A percentile compares a stretch with the other conserved stretches of the same genome.
Conservation (phyloP, 2,888 invertebrate species). For the Dicranocentrus wangi region DNA sequence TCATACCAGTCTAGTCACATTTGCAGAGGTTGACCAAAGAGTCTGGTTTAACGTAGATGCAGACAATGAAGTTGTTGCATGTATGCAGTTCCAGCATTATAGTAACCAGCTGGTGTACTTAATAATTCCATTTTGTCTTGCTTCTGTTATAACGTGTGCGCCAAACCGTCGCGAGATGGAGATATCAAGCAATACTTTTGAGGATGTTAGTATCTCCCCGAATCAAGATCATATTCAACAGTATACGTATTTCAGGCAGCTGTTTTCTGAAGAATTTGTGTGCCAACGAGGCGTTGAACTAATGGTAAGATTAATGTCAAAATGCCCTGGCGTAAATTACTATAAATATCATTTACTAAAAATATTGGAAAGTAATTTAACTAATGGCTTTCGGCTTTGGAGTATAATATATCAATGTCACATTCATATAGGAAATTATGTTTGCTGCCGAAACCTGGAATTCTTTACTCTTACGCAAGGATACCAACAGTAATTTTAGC, state of each 20-base stretch:
- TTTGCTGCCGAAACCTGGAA: slow-evolving; percentile 55
- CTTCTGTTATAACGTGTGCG: slow-evolving; percentile 48
- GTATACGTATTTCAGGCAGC: slow-evolving; percentile 64
- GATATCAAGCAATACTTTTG: slow-evolving; percentile 5
- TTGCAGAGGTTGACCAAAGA: slow-evolving; percentile 40
- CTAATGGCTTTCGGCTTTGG: neutral
- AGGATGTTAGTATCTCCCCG: slow-evolving; percentile 38
- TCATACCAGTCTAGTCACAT: slow-evolving; percentile 66
- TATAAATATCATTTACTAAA: neutral
- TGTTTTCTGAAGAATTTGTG: slow-evolving; percentile 69
- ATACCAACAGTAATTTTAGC: slow-evolving; percentile 35
- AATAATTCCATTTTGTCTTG: slow-evolving; percentile 68
- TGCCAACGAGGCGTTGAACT: slow-evolving; percentile 63
- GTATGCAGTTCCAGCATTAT: slow-evolving; percentile 72
- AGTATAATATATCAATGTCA: neutral
- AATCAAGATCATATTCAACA: slow-evolving; percentile 43
- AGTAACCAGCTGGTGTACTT: slow-evolving; percentile 70
- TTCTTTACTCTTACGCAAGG: slow-evolving; percentile 25
- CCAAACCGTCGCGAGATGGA: neutral
- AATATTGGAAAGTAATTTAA: neutral
- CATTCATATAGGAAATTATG: slow-evolving; percentile 58
- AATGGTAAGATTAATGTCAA: slow-evolving; percentile 19
- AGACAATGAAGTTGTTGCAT: slow-evolving; percentile 63
- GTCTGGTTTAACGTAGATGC: slow-evolving; percentile 50
- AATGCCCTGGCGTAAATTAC: too few species aligned